Evolutionary conservation across 2,797 vertebrate species (phyloP).

Genomic region (Octomys mimax): DNA sequence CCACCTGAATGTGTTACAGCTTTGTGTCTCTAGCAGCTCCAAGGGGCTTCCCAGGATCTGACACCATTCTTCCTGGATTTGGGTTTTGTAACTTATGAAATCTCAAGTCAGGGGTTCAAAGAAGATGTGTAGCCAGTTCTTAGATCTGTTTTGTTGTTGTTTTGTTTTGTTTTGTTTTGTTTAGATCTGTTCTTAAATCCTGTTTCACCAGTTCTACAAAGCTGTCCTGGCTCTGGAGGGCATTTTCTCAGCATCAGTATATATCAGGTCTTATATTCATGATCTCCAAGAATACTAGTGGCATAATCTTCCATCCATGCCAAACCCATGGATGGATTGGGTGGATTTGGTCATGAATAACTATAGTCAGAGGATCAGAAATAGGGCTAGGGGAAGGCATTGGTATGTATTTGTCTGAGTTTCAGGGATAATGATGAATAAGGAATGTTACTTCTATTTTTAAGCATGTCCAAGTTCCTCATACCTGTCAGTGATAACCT

Average conservation of each 20-base stretch:
- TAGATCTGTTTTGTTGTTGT: not conserved
- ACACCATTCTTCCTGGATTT: not conserved
- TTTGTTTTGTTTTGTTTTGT: too few relatives aligned
- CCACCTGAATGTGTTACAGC: too few relatives aligned
- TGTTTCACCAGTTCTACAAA: not conserved
- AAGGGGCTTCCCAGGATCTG: not conserved
- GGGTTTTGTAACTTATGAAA: not conserved
- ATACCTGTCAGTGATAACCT: not conserved
- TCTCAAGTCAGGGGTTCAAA: not conserved
- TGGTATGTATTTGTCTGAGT: slow-evolving; percentile 23
- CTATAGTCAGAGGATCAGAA: not conserved
- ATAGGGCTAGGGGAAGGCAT: not conserved
- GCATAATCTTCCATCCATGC: not conserved
- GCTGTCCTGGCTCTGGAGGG: not conserved
- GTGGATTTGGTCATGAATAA: not conserved
- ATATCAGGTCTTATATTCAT: not conserved
- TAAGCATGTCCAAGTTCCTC: not conserved
- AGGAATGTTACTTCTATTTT: not conserved
- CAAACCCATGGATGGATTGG: not conserved
- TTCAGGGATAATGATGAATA: slow-evolving; percentile 27
- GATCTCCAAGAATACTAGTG: not conserved
- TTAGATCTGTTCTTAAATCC: not conserved
- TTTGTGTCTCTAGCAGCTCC: not conserved
- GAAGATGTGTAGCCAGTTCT: not conserved
- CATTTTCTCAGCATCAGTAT: not conserved